Evolutionary conservation across 64 coral and sea anemone genomes (phyloP).

Genomic region (Orbicella faveolata): DNA sequence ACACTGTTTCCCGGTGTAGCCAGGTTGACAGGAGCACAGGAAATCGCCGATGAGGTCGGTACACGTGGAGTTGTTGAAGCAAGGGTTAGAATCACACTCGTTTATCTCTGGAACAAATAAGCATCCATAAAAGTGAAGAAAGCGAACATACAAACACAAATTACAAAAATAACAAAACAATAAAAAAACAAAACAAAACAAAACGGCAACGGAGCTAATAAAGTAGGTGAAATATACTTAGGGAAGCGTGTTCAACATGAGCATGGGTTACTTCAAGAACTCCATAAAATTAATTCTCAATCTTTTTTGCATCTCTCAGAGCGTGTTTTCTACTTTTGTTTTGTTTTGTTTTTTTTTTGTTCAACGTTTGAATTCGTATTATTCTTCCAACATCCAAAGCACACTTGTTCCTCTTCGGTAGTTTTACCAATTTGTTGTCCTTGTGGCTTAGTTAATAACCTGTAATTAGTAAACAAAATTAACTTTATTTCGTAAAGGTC

Average conservation of each 20-base stretch:
- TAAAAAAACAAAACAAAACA: neutral
- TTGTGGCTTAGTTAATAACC: no score
- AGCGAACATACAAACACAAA: neutral
- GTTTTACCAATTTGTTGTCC: no score
- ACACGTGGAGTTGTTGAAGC: conserved; percentile 47
- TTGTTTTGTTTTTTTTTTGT: no score
- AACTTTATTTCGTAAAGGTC: no score
- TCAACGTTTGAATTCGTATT: no score
- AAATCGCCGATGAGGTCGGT: conserved; percentile 55
- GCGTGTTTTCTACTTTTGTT: neutral
- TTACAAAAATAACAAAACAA: neutral
- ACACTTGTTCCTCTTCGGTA: neutral
- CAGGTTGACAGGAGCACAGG: conserved; percentile 42
- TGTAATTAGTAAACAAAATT: no score
- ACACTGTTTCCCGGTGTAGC: conserved; percentile 63
- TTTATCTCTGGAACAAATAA: conserved; percentile 50
- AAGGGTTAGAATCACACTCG: conserved; percentile 69
- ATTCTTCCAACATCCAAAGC: no score
- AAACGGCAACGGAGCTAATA: neutral
- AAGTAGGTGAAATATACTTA: no score
- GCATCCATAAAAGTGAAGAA: neutral
- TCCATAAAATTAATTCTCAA: no score
- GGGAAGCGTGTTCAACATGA: no score
- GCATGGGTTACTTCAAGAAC: no score
- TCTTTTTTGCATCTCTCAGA: no score